A percentile compares a stretch with the other conserved stretches of the same genome.
Evolutionary conservation across 2,888 invertebrate species (phyloP).

Genomic region (Chymomyza fuscimana): DNA sequence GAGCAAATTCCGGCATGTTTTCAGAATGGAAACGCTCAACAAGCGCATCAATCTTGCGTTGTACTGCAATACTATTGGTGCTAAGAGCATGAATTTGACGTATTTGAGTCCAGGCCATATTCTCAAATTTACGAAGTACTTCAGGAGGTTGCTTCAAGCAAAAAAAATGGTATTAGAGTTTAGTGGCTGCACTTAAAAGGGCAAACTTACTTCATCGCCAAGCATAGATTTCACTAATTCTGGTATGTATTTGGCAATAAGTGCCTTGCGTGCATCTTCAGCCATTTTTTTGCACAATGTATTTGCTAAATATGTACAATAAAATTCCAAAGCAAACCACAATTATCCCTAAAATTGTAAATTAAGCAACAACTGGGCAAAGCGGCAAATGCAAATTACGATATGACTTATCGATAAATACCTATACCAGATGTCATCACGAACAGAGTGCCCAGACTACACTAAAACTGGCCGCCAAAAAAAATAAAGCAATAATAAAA

Average conservation of each 20-base stretch:
- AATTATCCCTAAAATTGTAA: conserved; percentile 1
- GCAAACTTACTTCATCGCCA: neutral
- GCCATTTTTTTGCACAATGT: conserved; percentile 22
- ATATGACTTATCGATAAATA: no score
- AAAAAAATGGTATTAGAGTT: neutral
- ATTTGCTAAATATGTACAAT: neutral
- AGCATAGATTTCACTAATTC: conserved; percentile 28
- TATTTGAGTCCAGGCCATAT: conserved; percentile 73
- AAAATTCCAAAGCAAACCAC: neutral
- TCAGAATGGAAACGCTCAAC: conserved; percentile 80
- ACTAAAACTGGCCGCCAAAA: no score
- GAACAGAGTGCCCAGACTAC: no score
- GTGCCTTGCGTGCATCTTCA: conserved; percentile 22
- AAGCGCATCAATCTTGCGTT: conserved; percentile 79
- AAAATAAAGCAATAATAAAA: no score
- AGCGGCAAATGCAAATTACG: no score
- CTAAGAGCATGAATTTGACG: conserved; percentile 80
- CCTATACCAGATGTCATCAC: no score
- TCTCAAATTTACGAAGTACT: neutral
- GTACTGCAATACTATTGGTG: conserved; percentile 80
- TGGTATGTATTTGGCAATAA: conserved; percentile 2
- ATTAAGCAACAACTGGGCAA: conserved; percentile 30
- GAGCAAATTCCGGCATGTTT: conserved; percentile 80
- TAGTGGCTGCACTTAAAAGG: no score
- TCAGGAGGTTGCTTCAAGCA: neutral